Conservation (phyloP, 2,888 invertebrate genomes). For the Thymelicus lineola region DNA sequence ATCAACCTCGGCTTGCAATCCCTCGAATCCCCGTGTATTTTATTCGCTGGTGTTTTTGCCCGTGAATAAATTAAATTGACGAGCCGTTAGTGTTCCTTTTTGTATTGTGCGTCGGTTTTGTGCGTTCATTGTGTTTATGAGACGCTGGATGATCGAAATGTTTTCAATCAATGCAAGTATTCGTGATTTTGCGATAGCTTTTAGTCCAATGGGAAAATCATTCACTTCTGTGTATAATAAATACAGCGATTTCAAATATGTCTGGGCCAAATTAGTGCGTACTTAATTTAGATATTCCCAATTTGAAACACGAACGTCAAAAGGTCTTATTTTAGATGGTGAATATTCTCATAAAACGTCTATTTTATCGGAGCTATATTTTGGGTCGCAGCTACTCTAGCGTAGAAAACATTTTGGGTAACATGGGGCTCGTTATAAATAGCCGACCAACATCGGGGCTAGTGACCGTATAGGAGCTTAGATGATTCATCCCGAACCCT, state of each 20-base stretch:
- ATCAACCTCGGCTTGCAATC: slow-evolving; percentile 25
- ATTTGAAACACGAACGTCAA: slow-evolving; percentile 13
- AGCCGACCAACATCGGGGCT: slow-evolving; percentile 58
- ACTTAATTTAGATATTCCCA: neutral
- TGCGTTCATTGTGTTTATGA: slow-evolving; percentile 35
- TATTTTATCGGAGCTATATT: slow-evolving; percentile 23
- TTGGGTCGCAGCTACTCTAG: slow-evolving; percentile 38
- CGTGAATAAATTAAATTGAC: slow-evolving; percentile 46
- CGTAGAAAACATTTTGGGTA: slow-evolving; percentile 35
- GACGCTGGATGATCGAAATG: slow-evolving; percentile 25
- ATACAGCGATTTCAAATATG: too few relatives aligned
- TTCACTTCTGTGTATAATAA: neutral
- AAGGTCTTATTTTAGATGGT: slow-evolving; percentile 2
- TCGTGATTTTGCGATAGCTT: slow-evolving; percentile 16
- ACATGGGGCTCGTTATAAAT: slow-evolving; percentile 64
- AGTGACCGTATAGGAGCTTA: slow-evolving; percentile 74
- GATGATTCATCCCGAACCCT: slow-evolving; percentile 83
- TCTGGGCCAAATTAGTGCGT: neutral
- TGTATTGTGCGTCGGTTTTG: slow-evolving; percentile 39
- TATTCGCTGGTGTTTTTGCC: slow-evolving; percentile 44
- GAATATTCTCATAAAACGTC: slow-evolving; percentile 15
- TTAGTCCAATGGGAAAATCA: neutral
- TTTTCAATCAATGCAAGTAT: slow-evolving; percentile 35
- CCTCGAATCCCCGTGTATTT: slow-evolving; percentile 31
- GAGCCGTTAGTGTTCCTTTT: slow-evolving; percentile 44